Evolutionary conservation across 1,140 invertebrate species (phyloP).

Genomic region (Zaprionus capensis): DNA sequence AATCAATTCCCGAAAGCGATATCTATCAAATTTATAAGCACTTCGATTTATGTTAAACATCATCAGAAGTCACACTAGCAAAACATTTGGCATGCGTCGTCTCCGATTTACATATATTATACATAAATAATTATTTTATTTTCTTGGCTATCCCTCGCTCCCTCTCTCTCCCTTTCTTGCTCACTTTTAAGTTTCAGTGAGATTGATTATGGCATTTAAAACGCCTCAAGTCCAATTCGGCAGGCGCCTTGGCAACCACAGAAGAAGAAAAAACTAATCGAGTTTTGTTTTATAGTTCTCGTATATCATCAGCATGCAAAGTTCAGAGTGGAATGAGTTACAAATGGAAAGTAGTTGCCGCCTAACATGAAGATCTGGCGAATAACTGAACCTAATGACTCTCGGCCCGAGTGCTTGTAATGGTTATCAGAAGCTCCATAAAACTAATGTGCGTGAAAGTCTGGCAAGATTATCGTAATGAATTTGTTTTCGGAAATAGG

Average conservation of each 20-base stretch:
- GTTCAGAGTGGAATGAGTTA: slow-evolving; percentile 7
- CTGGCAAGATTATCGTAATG: slow-evolving; percentile 13
- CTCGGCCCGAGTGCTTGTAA: slow-evolving; percentile 7
- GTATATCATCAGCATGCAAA: slow-evolving; percentile 8
- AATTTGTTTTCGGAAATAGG: neutral
- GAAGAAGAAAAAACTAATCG: slow-evolving; percentile 9
- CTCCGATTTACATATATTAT: slow-evolving; percentile 65
- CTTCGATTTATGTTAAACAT: slow-evolving; percentile 79
- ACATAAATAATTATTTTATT: slow-evolving; percentile 28
- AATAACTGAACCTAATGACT: slow-evolving; percentile 17
- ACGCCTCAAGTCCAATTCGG: slow-evolving; percentile 43
- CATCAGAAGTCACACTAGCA: slow-evolving; percentile 72
- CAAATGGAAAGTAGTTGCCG: slow-evolving; percentile 15
- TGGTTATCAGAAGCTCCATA: slow-evolving; percentile 30
- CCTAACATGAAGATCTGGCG: neutral
- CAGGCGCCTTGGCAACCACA: slow-evolving; percentile 25
- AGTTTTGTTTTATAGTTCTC: slow-evolving; percentile 8
- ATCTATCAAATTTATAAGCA: slow-evolving; percentile 78
- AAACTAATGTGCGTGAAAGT: slow-evolving; percentile 33
- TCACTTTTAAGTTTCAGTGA: slow-evolving; percentile 50
- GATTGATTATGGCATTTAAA: slow-evolving; percentile 63
- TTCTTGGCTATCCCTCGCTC: too few relatives aligned
- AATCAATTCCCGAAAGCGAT: slow-evolving; percentile 72
- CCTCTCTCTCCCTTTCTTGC: neutral
- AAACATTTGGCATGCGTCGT: slow-evolving; percentile 71